A percentile compares a stretch with the other conserved stretches of the same genome.
phyloP scores from a whole-genome alignment of 2,888 invertebrate genomes.

The Carabus problematicus region DNA sequence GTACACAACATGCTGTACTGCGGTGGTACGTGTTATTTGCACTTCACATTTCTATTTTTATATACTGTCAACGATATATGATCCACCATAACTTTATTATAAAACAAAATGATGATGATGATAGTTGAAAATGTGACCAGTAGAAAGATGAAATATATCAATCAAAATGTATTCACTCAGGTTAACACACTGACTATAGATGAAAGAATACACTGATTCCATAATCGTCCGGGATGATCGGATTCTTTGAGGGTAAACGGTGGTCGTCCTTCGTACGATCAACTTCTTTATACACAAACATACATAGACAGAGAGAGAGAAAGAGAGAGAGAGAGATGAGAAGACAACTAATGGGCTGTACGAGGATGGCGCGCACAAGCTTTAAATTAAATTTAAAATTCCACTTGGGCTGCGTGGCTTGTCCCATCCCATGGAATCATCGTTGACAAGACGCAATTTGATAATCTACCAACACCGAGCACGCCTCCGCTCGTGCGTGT shows the following conservation, averaged over 20 bases:
- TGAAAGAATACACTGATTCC: conserved; percentile 11
- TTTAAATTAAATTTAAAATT: conserved; percentile 23
- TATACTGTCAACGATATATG: too few species aligned
- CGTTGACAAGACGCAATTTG: conserved; percentile 16
- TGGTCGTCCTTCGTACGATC: background rate
- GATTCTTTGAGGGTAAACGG: background rate
- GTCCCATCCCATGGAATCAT: background rate
- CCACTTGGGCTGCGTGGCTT: background rate
- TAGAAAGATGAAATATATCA: too few species aligned
- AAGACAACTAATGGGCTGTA: background rate
- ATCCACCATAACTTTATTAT: too few species aligned
- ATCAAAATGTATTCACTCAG: background rate
- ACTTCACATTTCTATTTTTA: too few species aligned
- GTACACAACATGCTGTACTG: too few species aligned
- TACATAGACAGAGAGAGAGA: too few species aligned
- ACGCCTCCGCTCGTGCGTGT: background rate
- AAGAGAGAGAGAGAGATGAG: too few species aligned
- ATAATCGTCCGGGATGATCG: background rate
- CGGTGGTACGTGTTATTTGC: too few species aligned
- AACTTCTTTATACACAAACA: background rate
- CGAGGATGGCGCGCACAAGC: background rate
- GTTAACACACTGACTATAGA: background rate
- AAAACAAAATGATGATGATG: too few species aligned
- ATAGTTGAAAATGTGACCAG: too few species aligned
- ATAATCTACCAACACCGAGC: background rate